Base-by-base conservation (phyloP, 2,797 vertebrate species). In the Sylvilagus floridanus region DNA sequence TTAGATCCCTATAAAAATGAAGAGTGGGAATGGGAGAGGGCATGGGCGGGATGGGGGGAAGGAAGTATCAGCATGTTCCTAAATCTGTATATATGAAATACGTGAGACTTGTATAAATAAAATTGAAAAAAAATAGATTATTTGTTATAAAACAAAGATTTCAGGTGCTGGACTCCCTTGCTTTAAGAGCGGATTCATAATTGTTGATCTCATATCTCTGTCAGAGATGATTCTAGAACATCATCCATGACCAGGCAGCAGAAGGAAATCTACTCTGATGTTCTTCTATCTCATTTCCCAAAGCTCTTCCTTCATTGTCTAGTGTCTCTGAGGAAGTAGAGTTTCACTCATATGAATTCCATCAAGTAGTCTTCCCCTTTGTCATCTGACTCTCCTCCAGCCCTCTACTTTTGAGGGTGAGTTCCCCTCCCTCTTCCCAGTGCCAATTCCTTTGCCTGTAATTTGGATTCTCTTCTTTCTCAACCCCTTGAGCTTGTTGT, bases 141-240 rank as follows among this genome's bases (percentile, higher is more conserved):
- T 79, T 95, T 66, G 17, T 76, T 73, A 35, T 24, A 63, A 66
- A 82, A 95, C 92, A 63, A 69, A 81, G 57, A 96, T 78, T 85
- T 77, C 75, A 66, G 22, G 4, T 54, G 84, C 62, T 42, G 11
- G 28, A 16, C 22, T 57, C 84, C 52, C 62, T 91, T 79, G 21
- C 77, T 91, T 79, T 77, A 75, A 79, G 63, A 4, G 8, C 14
- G 50, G 4, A 2, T 85, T 85, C 35, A 28, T 79, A 88, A 79
- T 13, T 78, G 37, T 85, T 60, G 1, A 19, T 75, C 13, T 47
- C 17, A 0, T 47, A 24, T 91, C 93, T 82, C 69, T 77, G 16
- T 57, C 37, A 68, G n/a, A 9, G 62, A 32, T 90, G 32, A 84
- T 75, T 76, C 26, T 37, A 63, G 77, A 63, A 37, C 8, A 21